phyloP scores from a whole-genome alignment of 2,113 vertebrate genomes.

The Orcinus orca region DNA sequence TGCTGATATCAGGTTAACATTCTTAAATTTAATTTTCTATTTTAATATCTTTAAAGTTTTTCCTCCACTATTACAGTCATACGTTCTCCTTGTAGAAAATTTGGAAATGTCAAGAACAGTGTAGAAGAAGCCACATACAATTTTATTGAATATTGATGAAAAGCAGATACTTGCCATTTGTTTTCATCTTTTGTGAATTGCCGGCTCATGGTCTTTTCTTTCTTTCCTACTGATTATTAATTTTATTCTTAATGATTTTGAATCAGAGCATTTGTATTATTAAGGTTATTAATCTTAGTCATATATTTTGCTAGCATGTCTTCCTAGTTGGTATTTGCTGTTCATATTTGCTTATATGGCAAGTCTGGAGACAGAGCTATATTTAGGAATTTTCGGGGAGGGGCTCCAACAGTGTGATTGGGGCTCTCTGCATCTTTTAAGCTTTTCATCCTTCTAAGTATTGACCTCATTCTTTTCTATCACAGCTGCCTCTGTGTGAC shows the following conservation, averaged over 20 bases:
- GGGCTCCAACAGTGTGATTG: neutral
- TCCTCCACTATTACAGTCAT: neutral
- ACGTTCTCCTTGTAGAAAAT: neutral
- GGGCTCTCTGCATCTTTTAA: neutral
- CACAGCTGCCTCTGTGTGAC: neutral
- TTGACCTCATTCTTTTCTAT: neutral
- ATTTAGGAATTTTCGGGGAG: neutral
- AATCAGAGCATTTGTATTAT: neutral
- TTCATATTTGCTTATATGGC: neutral
- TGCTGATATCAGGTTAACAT: neutral
- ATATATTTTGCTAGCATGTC: neutral
- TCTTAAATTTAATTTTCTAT: neutral
- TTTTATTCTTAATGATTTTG: constrained; percentile 32
- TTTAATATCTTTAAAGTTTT: neutral
- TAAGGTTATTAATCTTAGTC: neutral
- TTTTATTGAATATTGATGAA: neutral
- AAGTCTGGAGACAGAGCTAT: neutral
- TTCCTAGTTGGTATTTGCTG: neutral
- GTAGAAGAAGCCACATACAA: neutral
- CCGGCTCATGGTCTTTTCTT: neutral
- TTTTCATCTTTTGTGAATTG: neutral
- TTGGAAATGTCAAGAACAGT: neutral
- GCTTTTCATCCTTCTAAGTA: neutral
- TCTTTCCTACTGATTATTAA: neutral
- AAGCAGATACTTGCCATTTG: neutral